Evolutionary conservation across 2,888 invertebrate species (phyloP).

Genomic region (Lasiommata megera): DNA sequence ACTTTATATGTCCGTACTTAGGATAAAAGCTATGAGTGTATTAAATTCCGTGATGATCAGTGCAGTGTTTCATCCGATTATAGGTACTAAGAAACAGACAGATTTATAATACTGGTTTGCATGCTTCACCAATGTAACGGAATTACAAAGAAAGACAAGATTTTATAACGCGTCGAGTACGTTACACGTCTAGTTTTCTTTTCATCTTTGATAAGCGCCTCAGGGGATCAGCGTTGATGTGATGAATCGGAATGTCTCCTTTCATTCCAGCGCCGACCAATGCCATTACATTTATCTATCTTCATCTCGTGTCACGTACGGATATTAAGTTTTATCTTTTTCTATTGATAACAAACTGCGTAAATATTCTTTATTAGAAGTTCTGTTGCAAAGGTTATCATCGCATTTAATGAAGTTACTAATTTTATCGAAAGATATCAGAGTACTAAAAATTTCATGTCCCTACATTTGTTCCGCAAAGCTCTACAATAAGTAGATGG

Average conservation of each 20-base stretch:
- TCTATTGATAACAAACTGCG: constrained; percentile 12
- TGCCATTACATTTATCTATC: constrained; percentile 38
- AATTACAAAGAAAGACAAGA: no score
- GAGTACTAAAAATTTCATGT: no score
- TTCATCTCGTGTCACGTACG: constrained; percentile 16
- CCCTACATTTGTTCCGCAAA: no score
- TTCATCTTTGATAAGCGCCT: constrained; percentile 22
- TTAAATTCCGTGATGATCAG: no score
- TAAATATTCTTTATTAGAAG: not conserved
- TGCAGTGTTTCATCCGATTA: no score
- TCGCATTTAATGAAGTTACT: not conserved
- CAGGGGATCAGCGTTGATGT: constrained; percentile 39
- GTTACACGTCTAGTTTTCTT: not conserved
- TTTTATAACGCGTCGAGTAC: not conserved
- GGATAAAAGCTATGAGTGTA: no score
- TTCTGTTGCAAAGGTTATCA: not conserved
- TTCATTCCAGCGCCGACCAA: constrained; percentile 30
- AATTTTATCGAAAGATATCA: not conserved
- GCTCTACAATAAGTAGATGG: no score
- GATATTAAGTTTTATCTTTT: constrained; percentile 9
- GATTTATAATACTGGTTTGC: no score
- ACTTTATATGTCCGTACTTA: no score
- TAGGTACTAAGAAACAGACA: no score
- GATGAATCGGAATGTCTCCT: constrained; percentile 38
- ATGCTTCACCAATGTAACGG: no score